Conservation (phyloP, 2,888 invertebrate species). For the Hofmannophila pseudospretella region DNA sequence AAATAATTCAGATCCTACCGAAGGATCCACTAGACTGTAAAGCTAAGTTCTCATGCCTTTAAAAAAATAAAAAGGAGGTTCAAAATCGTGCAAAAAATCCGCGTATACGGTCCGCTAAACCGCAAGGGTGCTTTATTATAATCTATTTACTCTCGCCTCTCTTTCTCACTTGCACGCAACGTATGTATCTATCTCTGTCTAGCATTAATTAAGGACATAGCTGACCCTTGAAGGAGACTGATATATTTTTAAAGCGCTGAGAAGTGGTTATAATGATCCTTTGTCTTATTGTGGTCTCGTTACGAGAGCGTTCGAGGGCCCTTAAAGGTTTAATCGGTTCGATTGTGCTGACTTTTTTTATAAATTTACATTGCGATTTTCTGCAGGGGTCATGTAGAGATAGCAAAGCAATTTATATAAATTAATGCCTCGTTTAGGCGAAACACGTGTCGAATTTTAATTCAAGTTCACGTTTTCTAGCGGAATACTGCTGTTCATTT, state of each 20-base stretch:
- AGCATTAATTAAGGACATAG: conserved; percentile 60
- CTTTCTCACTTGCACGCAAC: conserved; percentile 22
- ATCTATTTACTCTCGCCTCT: conserved; percentile 40
- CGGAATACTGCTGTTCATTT: no score
- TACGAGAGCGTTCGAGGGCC: conserved; percentile 41
- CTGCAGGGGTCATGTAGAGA: conserved; percentile 13
- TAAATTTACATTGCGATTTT: conserved; percentile 21
- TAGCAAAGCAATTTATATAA: conserved; percentile 10
- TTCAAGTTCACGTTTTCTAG: no score
- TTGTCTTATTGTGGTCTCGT: conserved; percentile 58
- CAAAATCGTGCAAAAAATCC: conserved; percentile 53
- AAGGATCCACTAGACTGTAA: conserved; percentile 54
- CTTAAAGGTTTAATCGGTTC: conserved; percentile 31
- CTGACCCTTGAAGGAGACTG: conserved; percentile 59
- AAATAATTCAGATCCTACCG: conserved; percentile 12
- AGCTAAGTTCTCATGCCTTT: conserved; percentile 46
- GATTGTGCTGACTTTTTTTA: conserved; percentile 44
- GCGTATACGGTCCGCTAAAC: conserved; percentile 53
- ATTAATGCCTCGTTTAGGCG: no score
- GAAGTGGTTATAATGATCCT: conserved; percentile 65
- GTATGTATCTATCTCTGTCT: conserved; percentile 33
- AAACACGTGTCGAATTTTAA: no score
- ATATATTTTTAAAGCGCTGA: conserved; percentile 46
- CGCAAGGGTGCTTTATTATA: conserved; percentile 59
- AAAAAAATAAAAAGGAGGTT: conserved; percentile 34